A percentile compares a stretch with the other conserved stretches of the same genome.
phyloP scores from a whole-genome alignment of 2,888 invertebrate genomes.

The Leptodirus hochenwartii region DNA sequence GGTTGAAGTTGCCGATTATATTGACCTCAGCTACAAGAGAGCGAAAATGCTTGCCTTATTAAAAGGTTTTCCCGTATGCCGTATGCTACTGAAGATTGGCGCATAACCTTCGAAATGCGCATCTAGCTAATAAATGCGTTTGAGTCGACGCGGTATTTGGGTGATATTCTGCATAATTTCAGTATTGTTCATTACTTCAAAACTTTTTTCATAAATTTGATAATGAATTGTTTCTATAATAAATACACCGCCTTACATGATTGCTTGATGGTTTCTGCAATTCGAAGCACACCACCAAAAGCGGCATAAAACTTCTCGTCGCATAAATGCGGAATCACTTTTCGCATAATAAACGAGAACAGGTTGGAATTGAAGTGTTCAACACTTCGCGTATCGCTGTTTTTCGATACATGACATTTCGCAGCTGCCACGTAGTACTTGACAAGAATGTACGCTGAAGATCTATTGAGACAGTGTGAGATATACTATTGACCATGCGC shows the following conservation, averaged over 20 bases:
- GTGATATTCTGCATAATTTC: no score
- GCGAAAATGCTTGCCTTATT: not conserved
- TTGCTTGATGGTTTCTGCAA: constrained; percentile 25
- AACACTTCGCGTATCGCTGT: constrained; percentile 21
- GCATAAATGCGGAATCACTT: constrained; percentile 31
- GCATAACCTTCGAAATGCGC: no score
- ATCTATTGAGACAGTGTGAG: no score
- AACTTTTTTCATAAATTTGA: not conserved
- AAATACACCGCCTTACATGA: constrained; percentile 17
- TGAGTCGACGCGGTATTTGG: not conserved
- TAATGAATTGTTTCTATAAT: not conserved
- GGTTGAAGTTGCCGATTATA: constrained; percentile 15
- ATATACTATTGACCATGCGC: no score
- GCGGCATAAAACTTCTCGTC: constrained; percentile 42
- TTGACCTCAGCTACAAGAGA: constrained; percentile 8
- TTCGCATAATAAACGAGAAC: constrained; percentile 33
- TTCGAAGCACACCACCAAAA: constrained; percentile 24
- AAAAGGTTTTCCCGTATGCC: constrained; percentile 4
- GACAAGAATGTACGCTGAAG: constrained; percentile 28
- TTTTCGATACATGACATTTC: constrained; percentile 17
- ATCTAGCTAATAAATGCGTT: not conserved
- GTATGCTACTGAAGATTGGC: no score
- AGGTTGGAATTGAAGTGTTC: constrained; percentile 32
- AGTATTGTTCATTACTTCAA: no score
- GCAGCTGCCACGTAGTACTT: constrained; percentile 33